Evolutionary conservation across 2,888 invertebrate genomes (phyloP), one percentile per base, ranked within the genome.

Genomic region (Machimus atricapillus): DNA sequence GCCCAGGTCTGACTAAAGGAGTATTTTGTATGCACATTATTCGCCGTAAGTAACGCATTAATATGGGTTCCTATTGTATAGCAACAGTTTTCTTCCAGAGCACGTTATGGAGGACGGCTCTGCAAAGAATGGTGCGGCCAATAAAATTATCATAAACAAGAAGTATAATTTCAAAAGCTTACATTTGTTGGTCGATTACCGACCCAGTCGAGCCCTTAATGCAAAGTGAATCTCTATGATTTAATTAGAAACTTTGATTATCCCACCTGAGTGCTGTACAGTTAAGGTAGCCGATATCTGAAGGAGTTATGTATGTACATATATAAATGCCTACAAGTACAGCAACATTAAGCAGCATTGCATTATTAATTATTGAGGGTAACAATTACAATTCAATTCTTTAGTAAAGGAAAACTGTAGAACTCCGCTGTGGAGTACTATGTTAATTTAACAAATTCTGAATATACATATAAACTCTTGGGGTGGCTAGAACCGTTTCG

Each of bases 91-190:
- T 52, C 14, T 52, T 58, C 23, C n/a, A 56, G n/a, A 56, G 58
- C 58, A 58, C 82, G 27, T 58, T 58, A 56, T 58, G 19, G 74
- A 76, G 73, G 74, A 12, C 78, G 85, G 82, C 1, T 27, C 79
- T 58, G 1, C 9, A 79, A 79, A 52, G 79, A 79, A 46, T 46
- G 43, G 12, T 19, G 46, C 5, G 40, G 34, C 37, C 40, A 87
- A 89, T 87, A 88, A 89, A 89, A 89, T 89, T 89, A 89, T 87
- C 88, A 89, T 89, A 87, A 87, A 79, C 85, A 87, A 87, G 12
- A 73, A 87, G 88, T 89, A 88, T 89, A 85, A 82, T 40, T 56
- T n/a, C 34, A 52, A 46, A 78, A 19, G 58, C 74, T 43, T 66
- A 66, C 66, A 52, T 19, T 66, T 19, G 12, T 83, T 74, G 74